Percentiles rank a stretch among this genome's conserved stretches.
These are phyloP conservation scores for Montipora efflorescens DNA, from an alignment of 64 coral and sea anemone genomes.

Conservation along the genomic window DNA sequence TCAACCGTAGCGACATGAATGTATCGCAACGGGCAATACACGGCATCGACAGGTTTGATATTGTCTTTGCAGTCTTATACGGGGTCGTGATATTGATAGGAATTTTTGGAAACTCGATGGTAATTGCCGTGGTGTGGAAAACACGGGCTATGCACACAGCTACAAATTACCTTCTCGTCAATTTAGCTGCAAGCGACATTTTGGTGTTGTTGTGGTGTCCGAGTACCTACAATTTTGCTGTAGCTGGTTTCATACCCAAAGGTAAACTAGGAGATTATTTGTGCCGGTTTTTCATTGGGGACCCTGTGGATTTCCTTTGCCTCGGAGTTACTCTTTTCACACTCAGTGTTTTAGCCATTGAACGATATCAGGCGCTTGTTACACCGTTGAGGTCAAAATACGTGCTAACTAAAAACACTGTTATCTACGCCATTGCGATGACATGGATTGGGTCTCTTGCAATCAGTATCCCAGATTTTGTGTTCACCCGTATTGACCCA, in stretches of 20 bases:
- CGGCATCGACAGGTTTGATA: neutral
- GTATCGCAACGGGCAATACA: neutral
- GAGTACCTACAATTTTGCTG: constrained; percentile 4
- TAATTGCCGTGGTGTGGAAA: constrained; percentile 47
- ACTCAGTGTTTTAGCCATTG: constrained; percentile 25
- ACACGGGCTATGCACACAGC: constrained; percentile 14
- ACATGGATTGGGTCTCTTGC: constrained; percentile 22
- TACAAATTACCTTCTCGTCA: constrained; percentile 41
- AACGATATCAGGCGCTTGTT: constrained; percentile 48
- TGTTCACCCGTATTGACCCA: neutral
- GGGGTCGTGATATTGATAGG: constrained; percentile 23
- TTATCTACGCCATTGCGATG: constrained; percentile 22
- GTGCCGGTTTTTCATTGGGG: constrained; percentile 34
- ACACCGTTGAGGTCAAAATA: constrained; percentile 34
- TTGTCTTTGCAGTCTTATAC: constrained; percentile 24
- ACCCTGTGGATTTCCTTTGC: neutral
- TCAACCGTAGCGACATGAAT: neutral
- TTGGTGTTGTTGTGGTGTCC: constrained; percentile 41
- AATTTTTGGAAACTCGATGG: constrained; percentile 19
- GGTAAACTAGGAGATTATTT: neutral
- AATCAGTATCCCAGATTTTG: constrained; percentile 31
- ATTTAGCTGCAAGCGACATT: constrained; percentile 41
- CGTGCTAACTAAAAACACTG: constrained; percentile 9
- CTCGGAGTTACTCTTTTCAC: constrained; percentile 33
- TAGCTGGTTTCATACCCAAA: neutral